Evolutionary conservation across 64 coral and sea anemone species (phyloP).

Genomic region (Montipora sp.): DNA sequence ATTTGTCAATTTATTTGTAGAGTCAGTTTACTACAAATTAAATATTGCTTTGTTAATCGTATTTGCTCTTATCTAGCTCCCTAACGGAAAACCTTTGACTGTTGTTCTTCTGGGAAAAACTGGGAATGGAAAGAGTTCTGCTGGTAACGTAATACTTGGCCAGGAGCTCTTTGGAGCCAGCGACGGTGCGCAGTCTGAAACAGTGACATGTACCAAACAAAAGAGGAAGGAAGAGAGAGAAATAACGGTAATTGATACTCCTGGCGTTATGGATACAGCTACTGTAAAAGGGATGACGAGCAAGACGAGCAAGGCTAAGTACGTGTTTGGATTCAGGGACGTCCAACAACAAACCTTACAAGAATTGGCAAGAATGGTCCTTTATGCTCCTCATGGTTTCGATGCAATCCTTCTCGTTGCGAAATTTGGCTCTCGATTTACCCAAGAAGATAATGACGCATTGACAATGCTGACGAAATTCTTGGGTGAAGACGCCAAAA

Average conservation of each 20-base stretch:
- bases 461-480: neutral
- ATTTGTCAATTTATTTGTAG: too few species aligned
- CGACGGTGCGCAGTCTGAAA: neutral
- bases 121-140: conserved; percentile 13
- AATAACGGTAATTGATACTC: conserved; percentile 35
- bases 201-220: neutral
- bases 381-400: conserved; percentile 30
- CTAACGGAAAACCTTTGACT: conserved; percentile 9
- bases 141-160: conserved; percentile 57
- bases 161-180: neutral
- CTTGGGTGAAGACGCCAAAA: neutral
- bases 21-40: too few species aligned
- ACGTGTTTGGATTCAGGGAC: neutral
- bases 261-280: conserved; percentile 46
- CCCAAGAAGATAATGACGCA: conserved; percentile 6
- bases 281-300: neutral
- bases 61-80: conserved; percentile 28
- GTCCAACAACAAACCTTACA: neutral
- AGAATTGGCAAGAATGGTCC: conserved; percentile 39
- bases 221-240: conserved; percentile 36
- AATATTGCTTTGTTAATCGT: neutral
- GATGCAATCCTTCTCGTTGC: conserved; percentile 3
- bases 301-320: neutral
- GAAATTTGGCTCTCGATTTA: conserved; percentile 25
- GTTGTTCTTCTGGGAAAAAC: conserved; percentile 40